phyloP scores from a whole-genome alignment of 2,797 vertebrate species.

The Neopelma chrysocephalum region DNA sequence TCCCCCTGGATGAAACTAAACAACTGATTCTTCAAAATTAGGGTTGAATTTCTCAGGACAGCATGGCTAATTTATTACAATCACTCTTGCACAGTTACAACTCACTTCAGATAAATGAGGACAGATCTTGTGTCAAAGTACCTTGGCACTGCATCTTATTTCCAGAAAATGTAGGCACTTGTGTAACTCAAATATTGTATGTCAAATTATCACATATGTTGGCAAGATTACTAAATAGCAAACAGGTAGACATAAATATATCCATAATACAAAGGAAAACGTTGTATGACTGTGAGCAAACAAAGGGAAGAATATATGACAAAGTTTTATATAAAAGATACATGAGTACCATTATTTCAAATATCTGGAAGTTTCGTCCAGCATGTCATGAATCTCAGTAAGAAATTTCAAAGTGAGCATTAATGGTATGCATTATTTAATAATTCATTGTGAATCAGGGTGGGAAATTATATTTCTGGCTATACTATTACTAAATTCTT shows the following conservation, averaged over 20 bases:
- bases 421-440: not conserved
- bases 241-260: not conserved
- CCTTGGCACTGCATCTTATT: not conserved
- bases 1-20: not conserved
- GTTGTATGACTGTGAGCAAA: not conserved
- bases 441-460: not conserved
- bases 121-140: not conserved
- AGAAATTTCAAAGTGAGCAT: not conserved
- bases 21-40: not conserved
- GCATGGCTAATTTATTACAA: not conserved
- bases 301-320: not conserved
- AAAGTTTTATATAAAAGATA: not conserved
- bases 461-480: not conserved
- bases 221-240: not conserved
- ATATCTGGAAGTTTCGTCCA: not conserved
- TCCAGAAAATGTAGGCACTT: not conserved
- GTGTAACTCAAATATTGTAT: not conserved
- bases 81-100: not conserved
- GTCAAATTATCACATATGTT: not conserved
- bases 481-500: not conserved
- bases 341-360: not conserved
- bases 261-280: not conserved
- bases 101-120: not conserved
- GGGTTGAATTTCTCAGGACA: not conserved
- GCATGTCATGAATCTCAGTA: not conserved